phyloP scores from a whole-genome alignment of 2,113 vertebrate species.

The Embiotoca jacksoni region DNA sequence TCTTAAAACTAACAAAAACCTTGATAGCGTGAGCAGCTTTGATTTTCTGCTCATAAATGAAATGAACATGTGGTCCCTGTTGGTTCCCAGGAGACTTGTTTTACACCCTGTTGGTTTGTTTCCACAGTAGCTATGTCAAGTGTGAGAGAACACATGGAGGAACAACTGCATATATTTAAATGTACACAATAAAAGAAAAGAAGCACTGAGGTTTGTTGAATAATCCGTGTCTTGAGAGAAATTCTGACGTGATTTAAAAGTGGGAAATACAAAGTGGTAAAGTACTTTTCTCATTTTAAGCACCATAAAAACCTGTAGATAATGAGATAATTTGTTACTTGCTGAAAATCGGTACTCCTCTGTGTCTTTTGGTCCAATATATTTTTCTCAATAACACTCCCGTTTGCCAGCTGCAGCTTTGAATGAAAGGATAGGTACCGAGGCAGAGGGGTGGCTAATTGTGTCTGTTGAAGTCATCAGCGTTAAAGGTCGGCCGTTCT shows the following conservation, averaged over 20 bases:
- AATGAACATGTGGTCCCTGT: not conserved
- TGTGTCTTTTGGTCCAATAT: slow-evolving; percentile 21
- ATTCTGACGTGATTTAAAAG: slow-evolving; percentile 14
- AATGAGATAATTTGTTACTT: slow-evolving; percentile 20
- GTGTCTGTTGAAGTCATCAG: slow-evolving; percentile 75
- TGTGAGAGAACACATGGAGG: not conserved
- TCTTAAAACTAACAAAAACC: too few species aligned
- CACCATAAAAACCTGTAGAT: slow-evolving; percentile 17
- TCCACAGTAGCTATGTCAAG: not conserved
- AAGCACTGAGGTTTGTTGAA: not conserved
- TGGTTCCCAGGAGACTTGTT: not conserved
- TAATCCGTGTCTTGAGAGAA: slow-evolving; percentile 8
- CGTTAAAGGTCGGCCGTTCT: slow-evolving; percentile 21
- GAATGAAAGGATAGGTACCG: slow-evolving; percentile 13
- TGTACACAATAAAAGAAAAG: not conserved
- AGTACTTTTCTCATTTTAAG: slow-evolving; percentile 19
- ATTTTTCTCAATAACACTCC: slow-evolving; percentile 12
- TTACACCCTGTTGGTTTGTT: slow-evolving; percentile 4
- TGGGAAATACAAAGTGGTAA: slow-evolving; percentile 4
- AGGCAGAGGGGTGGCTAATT: slow-evolving; percentile 43
- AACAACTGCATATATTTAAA: not conserved
- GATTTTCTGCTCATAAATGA: not conserved
- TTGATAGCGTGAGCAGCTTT: not conserved
- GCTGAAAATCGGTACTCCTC: slow-evolving; percentile 1
- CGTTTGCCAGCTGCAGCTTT: slow-evolving; percentile 7